Conservation (phyloP, 2,113 vertebrate species). For the Gallinago media region DNA sequence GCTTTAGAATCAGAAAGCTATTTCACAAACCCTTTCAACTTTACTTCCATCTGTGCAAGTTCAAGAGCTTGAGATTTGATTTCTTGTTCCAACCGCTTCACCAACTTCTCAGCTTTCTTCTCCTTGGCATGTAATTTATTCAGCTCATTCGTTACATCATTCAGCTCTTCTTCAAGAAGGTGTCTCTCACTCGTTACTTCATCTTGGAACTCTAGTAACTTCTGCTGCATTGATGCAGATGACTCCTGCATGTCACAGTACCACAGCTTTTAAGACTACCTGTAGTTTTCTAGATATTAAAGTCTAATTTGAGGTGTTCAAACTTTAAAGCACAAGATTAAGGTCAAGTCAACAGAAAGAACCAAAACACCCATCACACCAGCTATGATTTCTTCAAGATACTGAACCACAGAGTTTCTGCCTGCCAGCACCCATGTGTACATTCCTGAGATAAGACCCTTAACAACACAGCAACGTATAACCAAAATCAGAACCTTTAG, state of each 20-base stretch:
- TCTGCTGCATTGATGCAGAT: constrained; percentile 75
- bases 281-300: neutral
- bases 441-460: neutral
- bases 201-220: constrained; percentile 78
- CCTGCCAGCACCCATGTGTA: neutral
- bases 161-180: constrained; percentile 84
- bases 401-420: neutral
- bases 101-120: constrained; percentile 66
- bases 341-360: neutral
- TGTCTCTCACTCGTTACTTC: constrained; percentile 75
- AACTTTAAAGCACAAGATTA: neutral
- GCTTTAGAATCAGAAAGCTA: neutral
- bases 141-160: constrained; percentile 85
- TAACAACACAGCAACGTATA: neutral
- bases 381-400: neutral
- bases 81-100: constrained; percentile 67
- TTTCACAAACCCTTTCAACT: constrained; percentile 82
- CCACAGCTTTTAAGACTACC: neutral
- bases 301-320: neutral
- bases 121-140: constrained; percentile 84
- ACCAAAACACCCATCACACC: neutral
- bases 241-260: constrained; percentile 73
- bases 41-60: constrained; percentile 54
- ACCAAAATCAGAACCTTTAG: neutral
- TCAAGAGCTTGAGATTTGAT: constrained; percentile 51